These are phyloP conservation scores for Aphis gossypii DNA, from an alignment of 1,140 invertebrate genomes.

Conservation along the genomic window DNA sequence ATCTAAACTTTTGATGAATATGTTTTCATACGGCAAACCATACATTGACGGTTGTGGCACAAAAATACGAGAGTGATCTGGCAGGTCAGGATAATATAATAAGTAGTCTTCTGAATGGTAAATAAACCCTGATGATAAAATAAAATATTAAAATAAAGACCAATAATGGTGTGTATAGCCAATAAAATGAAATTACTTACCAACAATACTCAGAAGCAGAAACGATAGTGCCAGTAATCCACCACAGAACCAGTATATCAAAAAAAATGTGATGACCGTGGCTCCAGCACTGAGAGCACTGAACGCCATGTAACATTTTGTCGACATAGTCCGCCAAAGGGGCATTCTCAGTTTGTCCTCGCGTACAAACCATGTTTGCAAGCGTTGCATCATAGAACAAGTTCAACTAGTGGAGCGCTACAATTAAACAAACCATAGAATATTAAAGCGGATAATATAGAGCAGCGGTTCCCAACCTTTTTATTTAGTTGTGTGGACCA, in stretches of 20 bases:
- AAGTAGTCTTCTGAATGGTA: constrained; percentile 87
- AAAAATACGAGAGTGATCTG: constrained; percentile 84
- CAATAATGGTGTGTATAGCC: background rate
- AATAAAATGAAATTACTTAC: constrained; percentile 65
- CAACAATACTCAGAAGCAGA: constrained; percentile 72
- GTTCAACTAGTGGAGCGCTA: background rate
- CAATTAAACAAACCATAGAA: background rate
- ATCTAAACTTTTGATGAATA: constrained; percentile 80
- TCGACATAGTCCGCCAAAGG: constrained; percentile 38
- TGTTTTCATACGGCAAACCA: constrained; percentile 84
- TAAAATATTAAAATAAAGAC: background rate
- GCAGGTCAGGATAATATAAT: constrained; percentile 88
- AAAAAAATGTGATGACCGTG: constrained; percentile 72
- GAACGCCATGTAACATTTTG: constrained; percentile 50
- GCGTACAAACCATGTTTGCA: constrained; percentile 30
- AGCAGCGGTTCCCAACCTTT: no score
- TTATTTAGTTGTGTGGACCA: no score
- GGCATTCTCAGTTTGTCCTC: constrained; percentile 14
- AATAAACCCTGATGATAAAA: constrained; percentile 71
- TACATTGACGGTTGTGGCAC: constrained; percentile 84
- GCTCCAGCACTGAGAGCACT: constrained; percentile 63
- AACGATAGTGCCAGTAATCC: constrained; percentile 75
- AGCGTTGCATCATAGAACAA: background rate
- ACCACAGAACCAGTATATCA: constrained; percentile 84
- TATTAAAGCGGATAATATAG: background rate